Evolutionary conservation across 2,797 vertebrate species (phyloP).

Genomic region (Peromyscus nudipes): DNA sequence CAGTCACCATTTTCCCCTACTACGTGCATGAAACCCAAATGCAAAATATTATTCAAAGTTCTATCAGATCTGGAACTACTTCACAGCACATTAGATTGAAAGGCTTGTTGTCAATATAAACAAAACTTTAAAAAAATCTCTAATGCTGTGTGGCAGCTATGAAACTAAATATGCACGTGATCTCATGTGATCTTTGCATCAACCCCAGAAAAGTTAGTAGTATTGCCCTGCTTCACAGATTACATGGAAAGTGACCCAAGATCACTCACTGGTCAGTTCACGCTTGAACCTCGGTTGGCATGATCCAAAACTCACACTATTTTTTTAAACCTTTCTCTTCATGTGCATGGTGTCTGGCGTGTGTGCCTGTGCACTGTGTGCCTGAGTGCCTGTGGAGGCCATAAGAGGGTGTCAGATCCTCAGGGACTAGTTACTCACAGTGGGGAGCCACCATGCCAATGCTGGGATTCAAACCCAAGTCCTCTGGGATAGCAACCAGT

Average conservation of each 20-base stretch:
- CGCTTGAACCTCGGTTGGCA: not conserved
- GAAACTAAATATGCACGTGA: not conserved
- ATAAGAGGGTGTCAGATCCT: not conserved
- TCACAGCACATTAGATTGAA: slow-evolving; percentile 8
- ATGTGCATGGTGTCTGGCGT: not conserved
- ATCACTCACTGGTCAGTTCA: not conserved
- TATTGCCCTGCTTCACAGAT: not conserved
- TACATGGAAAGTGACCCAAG: not conserved
- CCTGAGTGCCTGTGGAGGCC: not conserved
- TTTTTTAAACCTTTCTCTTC: not conserved
- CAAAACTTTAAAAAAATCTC: not conserved
- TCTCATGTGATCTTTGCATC: not conserved
- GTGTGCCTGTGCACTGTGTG: not conserved
- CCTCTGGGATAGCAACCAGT: not conserved
- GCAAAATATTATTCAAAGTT: not conserved
- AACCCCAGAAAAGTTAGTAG: not conserved
- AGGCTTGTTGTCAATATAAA: not conserved
- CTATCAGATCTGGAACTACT: slow-evolving; percentile 41
- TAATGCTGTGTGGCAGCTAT: not conserved
- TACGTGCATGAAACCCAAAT: not conserved
- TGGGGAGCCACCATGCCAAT: too few species aligned
- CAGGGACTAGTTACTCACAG: not conserved
- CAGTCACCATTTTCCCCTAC: not conserved
- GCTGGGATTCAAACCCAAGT: not conserved
- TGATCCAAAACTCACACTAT: not conserved